Evolutionary conservation across 2,113 vertebrate species (phyloP).

Genomic region (Enhydra lutris): DNA sequence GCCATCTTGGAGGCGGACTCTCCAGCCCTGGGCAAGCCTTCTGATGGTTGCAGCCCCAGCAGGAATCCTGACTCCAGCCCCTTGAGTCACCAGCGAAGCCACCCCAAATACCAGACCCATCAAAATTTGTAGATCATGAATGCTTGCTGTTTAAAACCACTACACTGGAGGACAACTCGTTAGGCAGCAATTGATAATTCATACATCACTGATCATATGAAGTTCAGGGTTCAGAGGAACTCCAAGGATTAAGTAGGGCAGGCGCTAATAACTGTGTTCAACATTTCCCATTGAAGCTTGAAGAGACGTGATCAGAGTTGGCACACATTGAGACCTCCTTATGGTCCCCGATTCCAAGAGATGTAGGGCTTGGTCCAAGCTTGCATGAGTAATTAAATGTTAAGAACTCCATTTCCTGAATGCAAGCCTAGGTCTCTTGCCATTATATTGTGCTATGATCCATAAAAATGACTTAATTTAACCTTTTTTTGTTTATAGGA

Average conservation of each 20-base stretch:
- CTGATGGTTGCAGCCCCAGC: background rate
- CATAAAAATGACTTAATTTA: background rate
- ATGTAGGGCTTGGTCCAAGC: background rate
- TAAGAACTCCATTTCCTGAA: background rate
- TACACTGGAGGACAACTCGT: background rate
- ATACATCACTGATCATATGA: background rate
- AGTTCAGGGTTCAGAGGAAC: background rate
- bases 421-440: background rate
- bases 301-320: background rate
- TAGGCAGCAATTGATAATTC: background rate
- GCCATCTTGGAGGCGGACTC: background rate
- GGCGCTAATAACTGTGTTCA: background rate
- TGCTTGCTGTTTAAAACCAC: background rate
- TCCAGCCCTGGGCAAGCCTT: background rate
- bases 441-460: background rate
- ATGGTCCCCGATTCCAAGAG: background rate
- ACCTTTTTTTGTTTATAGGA: background rate
- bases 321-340: background rate
- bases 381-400: background rate
- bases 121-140: background rate
- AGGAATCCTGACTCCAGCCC: background rate
- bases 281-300: background rate
- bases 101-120: background rate
- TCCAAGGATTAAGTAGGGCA: background rate
- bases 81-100: background rate